phyloP scores from a whole-genome alignment of 2,797 vertebrate species.

The Dromococcyx pavoninus region DNA sequence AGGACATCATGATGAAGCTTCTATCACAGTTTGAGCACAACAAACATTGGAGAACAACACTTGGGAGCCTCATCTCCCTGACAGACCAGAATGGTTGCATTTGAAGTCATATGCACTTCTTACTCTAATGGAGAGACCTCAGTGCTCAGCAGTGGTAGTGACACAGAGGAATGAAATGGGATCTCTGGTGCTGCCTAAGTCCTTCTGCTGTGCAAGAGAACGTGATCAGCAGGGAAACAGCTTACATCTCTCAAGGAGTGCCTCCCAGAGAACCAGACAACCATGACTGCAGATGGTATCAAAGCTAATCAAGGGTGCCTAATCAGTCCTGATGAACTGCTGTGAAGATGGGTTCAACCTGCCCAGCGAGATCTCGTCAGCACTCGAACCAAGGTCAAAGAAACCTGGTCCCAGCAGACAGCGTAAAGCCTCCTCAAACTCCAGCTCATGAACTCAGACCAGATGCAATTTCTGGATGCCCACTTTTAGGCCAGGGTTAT shows the following conservation, averaged over 20 bases:
- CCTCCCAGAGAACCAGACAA: neutral
- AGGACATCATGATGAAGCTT: neutral
- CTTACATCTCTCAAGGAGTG: neutral
- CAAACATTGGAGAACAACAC: neutral
- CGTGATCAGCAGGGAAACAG: neutral
- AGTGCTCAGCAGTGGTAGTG: neutral
- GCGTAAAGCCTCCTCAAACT: neutral
- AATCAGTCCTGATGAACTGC: neutral
- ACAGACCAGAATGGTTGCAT: neutral
- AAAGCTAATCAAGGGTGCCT: neutral
- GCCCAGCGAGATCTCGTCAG: neutral
- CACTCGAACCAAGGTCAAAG: neutral
- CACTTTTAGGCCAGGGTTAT: neutral
- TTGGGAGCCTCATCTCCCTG: neutral
- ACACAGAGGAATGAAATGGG: neutral
- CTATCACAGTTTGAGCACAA: neutral
- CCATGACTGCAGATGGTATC: neutral
- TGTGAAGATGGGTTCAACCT: neutral
- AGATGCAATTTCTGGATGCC: neutral
- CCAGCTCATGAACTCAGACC: neutral
- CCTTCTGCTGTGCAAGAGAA: neutral
- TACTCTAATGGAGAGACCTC: neutral
- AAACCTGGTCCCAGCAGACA: neutral
- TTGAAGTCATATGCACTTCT: neutral
- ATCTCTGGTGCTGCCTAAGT: neutral